Conservation (phyloP, 2,888 invertebrate genomes). For the Chrysopilus asiliformis region DNA sequence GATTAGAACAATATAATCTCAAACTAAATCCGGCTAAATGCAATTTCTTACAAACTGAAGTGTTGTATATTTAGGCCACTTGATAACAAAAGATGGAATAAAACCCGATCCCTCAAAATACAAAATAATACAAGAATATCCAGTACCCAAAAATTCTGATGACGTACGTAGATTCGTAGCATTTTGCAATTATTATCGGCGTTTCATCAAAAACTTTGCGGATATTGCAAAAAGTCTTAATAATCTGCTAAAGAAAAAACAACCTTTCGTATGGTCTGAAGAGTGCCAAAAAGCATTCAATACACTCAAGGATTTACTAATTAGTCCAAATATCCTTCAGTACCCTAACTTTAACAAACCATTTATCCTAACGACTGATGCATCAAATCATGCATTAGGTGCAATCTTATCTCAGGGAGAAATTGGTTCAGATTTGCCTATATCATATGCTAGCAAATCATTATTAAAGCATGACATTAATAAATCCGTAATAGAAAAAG, state of each 20-base stretch:
- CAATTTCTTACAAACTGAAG: background rate
- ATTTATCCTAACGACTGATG: too few relatives aligned
- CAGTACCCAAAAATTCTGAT: slow-evolving; percentile 5
- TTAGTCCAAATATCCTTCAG: background rate
- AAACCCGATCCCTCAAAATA: slow-evolving; percentile 7
- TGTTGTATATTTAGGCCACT: background rate
- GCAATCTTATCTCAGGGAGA: too few relatives aligned
- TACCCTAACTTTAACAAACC: background rate
- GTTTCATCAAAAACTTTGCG: slow-evolving; percentile 11
- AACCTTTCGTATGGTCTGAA: slow-evolving; percentile 7
- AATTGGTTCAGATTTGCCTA: too few relatives aligned
- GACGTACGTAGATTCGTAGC: slow-evolving; percentile 8
- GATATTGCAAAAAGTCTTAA: slow-evolving; percentile 2
- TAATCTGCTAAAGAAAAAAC: slow-evolving; percentile 1
- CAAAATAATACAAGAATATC: slow-evolving; percentile 7
- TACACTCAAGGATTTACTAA: too few relatives aligned
- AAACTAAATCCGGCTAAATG: slow-evolving; percentile 1
- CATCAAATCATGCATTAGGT: too few relatives aligned
- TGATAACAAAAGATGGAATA: background rate
- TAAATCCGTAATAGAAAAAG: too few relatives aligned
- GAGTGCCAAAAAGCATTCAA: slow-evolving; percentile 12
- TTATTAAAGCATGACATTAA: too few relatives aligned
- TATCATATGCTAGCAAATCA: too few relatives aligned
- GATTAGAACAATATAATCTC: background rate
- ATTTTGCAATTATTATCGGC: slow-evolving; percentile 10